Evolutionary conservation across 2,888 invertebrate genomes (phyloP).

Genomic region (Drosophila glabriapex): DNA sequence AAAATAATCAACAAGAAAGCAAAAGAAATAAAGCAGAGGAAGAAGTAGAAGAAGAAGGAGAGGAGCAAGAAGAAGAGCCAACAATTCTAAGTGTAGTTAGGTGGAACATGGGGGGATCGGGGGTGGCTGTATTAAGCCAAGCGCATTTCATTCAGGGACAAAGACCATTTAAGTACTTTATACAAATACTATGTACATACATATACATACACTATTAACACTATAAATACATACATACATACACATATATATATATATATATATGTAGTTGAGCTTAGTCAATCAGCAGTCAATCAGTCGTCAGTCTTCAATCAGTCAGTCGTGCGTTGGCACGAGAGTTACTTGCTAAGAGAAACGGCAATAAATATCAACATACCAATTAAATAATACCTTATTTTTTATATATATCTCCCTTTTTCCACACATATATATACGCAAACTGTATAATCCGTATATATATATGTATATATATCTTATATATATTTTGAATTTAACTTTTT

Average conservation of each 20-base stretch:
- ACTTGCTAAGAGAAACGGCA: constrained; percentile 9
- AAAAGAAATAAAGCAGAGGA: constrained; percentile 21
- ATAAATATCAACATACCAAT: constrained; percentile 71
- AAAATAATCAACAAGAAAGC: constrained; percentile 13
- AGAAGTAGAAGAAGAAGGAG: constrained; percentile 40
- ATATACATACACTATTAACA: constrained; percentile 20
- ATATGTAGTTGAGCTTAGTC: constrained; percentile 27
- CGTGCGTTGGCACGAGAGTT: constrained; percentile 12
- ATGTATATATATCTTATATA: constrained; percentile 29
- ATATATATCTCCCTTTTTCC: constrained; percentile 20
- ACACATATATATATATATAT: constrained; percentile 31
- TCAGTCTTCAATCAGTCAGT: constrained; percentile 12
- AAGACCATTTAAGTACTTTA: constrained; percentile 76
- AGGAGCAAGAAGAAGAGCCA: constrained; percentile 48
- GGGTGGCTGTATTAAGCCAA: constrained; percentile 34
- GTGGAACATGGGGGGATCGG: neutral
- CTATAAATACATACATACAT: constrained; percentile 31
- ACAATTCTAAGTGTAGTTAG: constrained; percentile 49
- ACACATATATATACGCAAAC: neutral
- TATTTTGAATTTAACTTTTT: constrained; percentile 43
- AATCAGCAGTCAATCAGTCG: constrained; percentile 48
- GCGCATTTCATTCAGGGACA: constrained; percentile 79
- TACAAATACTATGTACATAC: constrained; percentile 26
- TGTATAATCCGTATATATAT: constrained; percentile 20
- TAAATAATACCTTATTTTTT: constrained; percentile 52